Percentiles rank a stretch among this genome's conserved stretches.
phyloP scores from a whole-genome alignment of 2,797 vertebrate genomes.

The Paratrypauchen microcephalus region DNA sequence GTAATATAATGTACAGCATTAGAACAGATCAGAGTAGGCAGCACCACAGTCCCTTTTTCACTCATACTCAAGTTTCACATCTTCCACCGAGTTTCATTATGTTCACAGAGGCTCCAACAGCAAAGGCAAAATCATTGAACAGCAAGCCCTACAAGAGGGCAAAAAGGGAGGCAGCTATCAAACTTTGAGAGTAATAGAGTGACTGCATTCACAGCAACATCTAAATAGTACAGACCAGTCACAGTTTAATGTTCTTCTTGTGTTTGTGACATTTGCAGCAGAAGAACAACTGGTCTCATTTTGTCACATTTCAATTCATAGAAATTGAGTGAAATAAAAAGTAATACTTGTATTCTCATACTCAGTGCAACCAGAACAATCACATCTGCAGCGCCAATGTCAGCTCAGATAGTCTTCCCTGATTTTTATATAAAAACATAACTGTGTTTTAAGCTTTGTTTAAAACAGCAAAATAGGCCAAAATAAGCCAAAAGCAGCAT shows the following conservation, averaged over 20 bases:
- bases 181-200: slow-evolving; percentile 32
- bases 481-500: slow-evolving; percentile 41
- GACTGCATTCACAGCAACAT: slow-evolving; percentile 34
- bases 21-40: slow-evolving; percentile 36
- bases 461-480: slow-evolving; percentile 35
- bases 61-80: slow-evolving; percentile 36
- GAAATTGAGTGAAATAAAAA: slow-evolving; percentile 36
- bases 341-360: slow-evolving; percentile 57
- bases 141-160: slow-evolving; percentile 28
- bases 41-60: slow-evolving; percentile 24
- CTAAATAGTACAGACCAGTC: slow-evolving; percentile 18
- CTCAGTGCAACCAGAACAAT: slow-evolving; percentile 63
- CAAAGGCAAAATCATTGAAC: slow-evolving; percentile 60
- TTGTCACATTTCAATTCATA: slow-evolving; percentile 48
- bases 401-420: slow-evolving; percentile 53
- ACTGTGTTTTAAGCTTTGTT: slow-evolving; percentile 29
- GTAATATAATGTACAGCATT: slow-evolving; percentile 64
- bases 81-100: slow-evolving; percentile 20
- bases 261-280: slow-evolving; percentile 18
- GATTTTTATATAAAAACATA: slow-evolving; percentile 49
- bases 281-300: slow-evolving; percentile 45
- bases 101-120: slow-evolving; percentile 45
- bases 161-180: slow-evolving; percentile 51
- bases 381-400: slow-evolving; percentile 39
- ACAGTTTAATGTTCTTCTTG: slow-evolving; percentile 9